Percentiles rank a stretch among this genome's conserved stretches.
Conservation (phyloP, 2,888 invertebrate genomes). For the Disparrhopalites patrizii region DNA sequence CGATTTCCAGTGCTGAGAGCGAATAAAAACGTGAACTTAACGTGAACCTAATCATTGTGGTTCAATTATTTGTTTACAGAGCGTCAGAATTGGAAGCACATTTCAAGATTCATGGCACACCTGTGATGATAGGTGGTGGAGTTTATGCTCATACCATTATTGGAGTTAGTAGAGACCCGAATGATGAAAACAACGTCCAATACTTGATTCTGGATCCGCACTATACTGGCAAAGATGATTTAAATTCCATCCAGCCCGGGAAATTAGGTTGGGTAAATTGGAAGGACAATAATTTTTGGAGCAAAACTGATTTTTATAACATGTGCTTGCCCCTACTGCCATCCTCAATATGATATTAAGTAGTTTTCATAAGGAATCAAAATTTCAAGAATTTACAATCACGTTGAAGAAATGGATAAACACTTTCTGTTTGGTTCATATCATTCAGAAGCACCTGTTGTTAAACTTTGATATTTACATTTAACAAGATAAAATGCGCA, state of each 20-base stretch:
- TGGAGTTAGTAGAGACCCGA: conserved; percentile 72
- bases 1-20: too few relatives aligned
- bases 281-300: conserved; percentile 94
- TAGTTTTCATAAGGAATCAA: background rate
- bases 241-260: conserved; percentile 68
- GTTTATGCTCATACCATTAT: conserved; percentile 96
- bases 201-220: conserved; percentile 98
- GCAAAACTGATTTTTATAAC: conserved; percentile 90
- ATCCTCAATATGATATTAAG: conserved; percentile 51
- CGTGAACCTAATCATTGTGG: too few relatives aligned
- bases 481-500: background rate
- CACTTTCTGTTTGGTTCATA: background rate
- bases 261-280: conserved; percentile 87
- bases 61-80: too few relatives aligned
- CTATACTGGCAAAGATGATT: conserved; percentile 84
- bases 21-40: too few relatives aligned
- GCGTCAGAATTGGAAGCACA: conserved; percentile 74
- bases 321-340: conserved; percentile 84
- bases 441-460: background rate
- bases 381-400: background rate
- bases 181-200: conserved; percentile 70
- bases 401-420: background rate
- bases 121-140: conserved; percentile 99
- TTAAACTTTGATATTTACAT: too few relatives aligned
- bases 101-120: conserved; percentile 88